Conservation (phyloP, 1,140 invertebrate genomes). For the Platyura marginata region DNA sequence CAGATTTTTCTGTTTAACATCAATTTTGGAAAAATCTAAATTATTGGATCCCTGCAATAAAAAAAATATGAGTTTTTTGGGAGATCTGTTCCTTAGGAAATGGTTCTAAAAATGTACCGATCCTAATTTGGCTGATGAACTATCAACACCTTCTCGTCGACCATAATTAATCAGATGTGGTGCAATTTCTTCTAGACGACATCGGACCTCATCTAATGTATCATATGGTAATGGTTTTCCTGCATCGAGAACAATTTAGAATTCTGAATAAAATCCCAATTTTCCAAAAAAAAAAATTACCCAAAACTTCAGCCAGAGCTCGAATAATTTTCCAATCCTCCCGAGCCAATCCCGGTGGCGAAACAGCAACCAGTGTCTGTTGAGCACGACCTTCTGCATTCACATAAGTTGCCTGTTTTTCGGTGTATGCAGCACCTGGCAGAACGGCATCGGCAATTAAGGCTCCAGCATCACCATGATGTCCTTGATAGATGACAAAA, state of each 20-base stretch:
- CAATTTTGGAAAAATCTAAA: slow-evolving; percentile 57
- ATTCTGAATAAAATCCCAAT: slow-evolving; percentile 21
- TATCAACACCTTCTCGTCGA: slow-evolving; percentile 44
- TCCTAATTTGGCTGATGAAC: not conserved
- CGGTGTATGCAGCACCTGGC: slow-evolving; percentile 95
- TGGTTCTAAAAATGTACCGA: too few species aligned
- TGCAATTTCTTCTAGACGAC: slow-evolving; percentile 64
- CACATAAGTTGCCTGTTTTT: slow-evolving; percentile 92
- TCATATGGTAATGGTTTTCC: slow-evolving; percentile 72
- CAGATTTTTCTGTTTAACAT: slow-evolving; percentile 60
- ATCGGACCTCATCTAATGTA: slow-evolving; percentile 63
- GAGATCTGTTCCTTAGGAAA: too few species aligned
- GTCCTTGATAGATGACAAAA: slow-evolving; percentile 91
- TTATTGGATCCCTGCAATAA: slow-evolving; percentile 36
- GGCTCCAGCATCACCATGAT: slow-evolving; percentile 91
- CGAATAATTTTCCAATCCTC: slow-evolving; percentile 98
- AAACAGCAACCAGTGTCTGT: slow-evolving; percentile 76
- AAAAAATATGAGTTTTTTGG: too few species aligned
- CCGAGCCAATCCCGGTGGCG: slow-evolving; percentile 81
- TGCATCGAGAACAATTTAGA: too few species aligned
- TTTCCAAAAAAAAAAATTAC: too few species aligned
- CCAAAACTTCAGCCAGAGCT: slow-evolving; percentile 55
- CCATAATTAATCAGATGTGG: slow-evolving; percentile 79
- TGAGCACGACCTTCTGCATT: slow-evolving; percentile 97
- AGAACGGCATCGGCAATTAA: slow-evolving; percentile 83